Percentiles rank a stretch among this genome's conserved stretches.
These are phyloP conservation scores for Heteromormyrus szaboi DNA, from an alignment of 2,797 vertebrate species.

Conservation along the genomic window DNA sequence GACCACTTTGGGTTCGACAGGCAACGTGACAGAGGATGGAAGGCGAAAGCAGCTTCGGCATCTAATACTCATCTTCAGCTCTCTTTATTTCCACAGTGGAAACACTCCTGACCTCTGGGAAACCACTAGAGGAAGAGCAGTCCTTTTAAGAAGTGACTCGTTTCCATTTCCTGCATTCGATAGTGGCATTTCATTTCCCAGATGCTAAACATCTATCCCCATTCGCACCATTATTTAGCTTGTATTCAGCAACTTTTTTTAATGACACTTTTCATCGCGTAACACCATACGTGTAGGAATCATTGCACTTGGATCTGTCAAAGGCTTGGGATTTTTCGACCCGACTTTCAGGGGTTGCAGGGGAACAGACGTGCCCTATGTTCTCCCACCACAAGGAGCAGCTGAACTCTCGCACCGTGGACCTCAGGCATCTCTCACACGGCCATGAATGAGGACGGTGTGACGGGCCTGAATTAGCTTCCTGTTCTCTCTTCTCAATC, in stretches of 20 bases:
- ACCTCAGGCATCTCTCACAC: constrained; percentile 49
- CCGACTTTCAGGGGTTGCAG: background rate
- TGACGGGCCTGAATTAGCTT: constrained; percentile 48
- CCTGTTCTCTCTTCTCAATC: constrained; percentile 51
- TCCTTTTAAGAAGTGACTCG: background rate
- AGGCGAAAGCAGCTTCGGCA: constrained; percentile 24
- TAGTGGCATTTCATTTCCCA: background rate
- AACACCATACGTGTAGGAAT: constrained; percentile 28
- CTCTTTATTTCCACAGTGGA: constrained; percentile 12
- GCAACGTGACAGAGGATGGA: constrained; percentile 22
- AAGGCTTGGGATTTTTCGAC: background rate
- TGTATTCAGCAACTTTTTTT: background rate
- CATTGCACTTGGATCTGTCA: background rate
- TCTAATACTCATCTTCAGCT: constrained; percentile 36
- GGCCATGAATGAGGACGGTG: constrained; percentile 48
- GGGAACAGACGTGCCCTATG: constrained; percentile 23
- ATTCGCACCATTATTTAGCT: background rate
- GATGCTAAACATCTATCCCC: background rate
- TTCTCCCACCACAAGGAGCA: constrained; percentile 24
- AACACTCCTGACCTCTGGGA: background rate
- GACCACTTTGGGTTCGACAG: constrained; percentile 31
- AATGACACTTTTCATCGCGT: constrained; percentile 29
- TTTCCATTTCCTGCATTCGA: background rate
- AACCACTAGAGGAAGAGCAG: background rate
- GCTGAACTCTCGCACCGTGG: constrained; percentile 52